These are phyloP conservation scores for Malurus splendens DNA, from an alignment of 2,797 vertebrate species.

Conservation along the genomic window DNA sequence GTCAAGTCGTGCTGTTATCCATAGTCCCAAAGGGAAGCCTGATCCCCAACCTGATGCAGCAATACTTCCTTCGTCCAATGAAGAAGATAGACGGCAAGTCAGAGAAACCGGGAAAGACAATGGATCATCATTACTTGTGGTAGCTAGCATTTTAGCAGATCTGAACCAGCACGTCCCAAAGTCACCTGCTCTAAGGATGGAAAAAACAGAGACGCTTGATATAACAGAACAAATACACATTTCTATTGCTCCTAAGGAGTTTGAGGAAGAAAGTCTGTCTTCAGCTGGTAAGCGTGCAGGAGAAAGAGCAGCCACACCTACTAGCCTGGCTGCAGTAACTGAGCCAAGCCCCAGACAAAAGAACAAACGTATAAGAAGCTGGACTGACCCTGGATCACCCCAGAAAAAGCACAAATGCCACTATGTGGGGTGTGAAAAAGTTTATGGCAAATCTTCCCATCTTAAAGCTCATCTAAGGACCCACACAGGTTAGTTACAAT, in stretches of 20 bases:
- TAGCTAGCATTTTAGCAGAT: constrained; percentile 94
- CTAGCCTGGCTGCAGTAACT: constrained; percentile 67
- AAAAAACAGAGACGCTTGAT: constrained; percentile 47
- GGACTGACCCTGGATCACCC: constrained; percentile 85
- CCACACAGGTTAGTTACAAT: constrained; percentile 93
- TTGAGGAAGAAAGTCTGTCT: constrained; percentile 58
- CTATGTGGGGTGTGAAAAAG: constrained; percentile 97
- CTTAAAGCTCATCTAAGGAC: constrained; percentile 99
- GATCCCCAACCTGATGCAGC: constrained; percentile 76
- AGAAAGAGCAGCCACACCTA: constrained; percentile 92
- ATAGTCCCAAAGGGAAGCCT: constrained; percentile 79
- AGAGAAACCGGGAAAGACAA: constrained; percentile 85
- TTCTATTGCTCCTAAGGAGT: constrained; percentile 67
- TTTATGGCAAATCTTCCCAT: constrained; percentile 99
- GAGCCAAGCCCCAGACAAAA: constrained; percentile 91
- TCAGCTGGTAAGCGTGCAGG: constrained; percentile 66
- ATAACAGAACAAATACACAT: constrained; percentile 69
- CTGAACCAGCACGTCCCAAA: constrained; percentile 91
- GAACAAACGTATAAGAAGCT: constrained; percentile 85
- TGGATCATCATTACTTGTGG: constrained; percentile 87
- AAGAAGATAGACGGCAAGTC: constrained; percentile 77
- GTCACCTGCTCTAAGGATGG: constrained; percentile 54
- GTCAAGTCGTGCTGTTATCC: constrained; percentile 93
- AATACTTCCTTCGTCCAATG: constrained; percentile 67
- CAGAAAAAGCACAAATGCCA: constrained; percentile 99